Evolutionary conservation across 2,888 invertebrate genomes (phyloP).

Genomic region (Alitta virens): DNA sequence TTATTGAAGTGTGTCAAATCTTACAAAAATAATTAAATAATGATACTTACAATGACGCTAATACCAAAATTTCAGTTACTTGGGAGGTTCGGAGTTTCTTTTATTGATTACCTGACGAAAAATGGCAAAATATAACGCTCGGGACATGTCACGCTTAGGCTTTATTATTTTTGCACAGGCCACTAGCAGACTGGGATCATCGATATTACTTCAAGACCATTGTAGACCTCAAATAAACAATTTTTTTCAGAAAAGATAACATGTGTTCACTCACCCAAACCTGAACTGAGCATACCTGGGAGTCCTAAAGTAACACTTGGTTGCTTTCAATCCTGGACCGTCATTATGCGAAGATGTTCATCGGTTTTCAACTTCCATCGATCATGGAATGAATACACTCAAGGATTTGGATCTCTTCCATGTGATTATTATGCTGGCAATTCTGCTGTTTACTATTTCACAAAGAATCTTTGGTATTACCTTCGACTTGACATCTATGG

Average conservation of each 20-base stretch:
- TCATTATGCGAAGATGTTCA: neutral
- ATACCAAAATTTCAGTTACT: too few relatives aligned
- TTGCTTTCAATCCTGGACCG: neutral
- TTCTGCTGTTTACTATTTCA: neutral
- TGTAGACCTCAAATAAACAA: too few relatives aligned
- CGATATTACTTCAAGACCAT: too few relatives aligned
- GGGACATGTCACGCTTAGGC: too few relatives aligned
- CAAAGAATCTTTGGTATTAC: neutral
- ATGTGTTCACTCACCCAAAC: neutral
- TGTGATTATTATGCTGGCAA: neutral
- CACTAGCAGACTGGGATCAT: too few relatives aligned
- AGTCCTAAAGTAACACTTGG: neutral
- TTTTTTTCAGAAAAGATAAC: neutral
- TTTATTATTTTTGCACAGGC: too few relatives aligned
- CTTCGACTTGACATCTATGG: neutral
- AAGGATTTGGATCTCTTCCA: neutral
- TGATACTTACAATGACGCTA: too few relatives aligned
- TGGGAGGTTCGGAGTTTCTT: too few relatives aligned
- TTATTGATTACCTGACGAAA: too few relatives aligned
- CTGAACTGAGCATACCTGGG: neutral
- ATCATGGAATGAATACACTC: neutral
- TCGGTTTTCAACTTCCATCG: neutral
- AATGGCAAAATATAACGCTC: too few relatives aligned
- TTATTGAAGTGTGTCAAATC: too few relatives aligned
- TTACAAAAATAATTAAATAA: too few relatives aligned